Percentiles rank a stretch among this genome's conserved stretches.
These are phyloP conservation scores for Amitus sp. DNA, from an alignment of 2,888 invertebrate genomes.

Conservation along the genomic window DNA sequence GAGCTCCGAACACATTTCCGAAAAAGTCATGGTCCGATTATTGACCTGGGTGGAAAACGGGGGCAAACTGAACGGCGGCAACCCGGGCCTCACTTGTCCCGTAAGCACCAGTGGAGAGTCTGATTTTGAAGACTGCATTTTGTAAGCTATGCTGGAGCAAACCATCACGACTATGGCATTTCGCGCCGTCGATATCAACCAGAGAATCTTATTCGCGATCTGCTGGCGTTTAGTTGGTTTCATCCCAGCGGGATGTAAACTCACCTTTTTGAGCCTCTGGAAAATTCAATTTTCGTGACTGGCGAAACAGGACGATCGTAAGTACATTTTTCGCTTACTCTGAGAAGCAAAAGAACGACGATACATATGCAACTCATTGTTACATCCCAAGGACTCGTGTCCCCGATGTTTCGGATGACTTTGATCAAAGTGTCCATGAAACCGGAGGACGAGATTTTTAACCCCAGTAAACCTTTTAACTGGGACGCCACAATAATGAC, in stretches of 20 bases:
- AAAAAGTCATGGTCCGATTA: slow-evolving; percentile 71
- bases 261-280: slow-evolving; percentile 80
- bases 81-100: slow-evolving; percentile 78
- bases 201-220: slow-evolving; percentile 71
- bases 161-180: slow-evolving; percentile 85
- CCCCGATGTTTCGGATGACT: slow-evolving; percentile 75
- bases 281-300: slow-evolving; percentile 41
- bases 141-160: slow-evolving; percentile 76
- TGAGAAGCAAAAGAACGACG: slow-evolving; percentile 75
- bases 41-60: slow-evolving; percentile 75
- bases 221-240: slow-evolving; percentile 64
- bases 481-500: slow-evolving; percentile 90
- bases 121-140: slow-evolving; percentile 67
- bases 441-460: slow-evolving; percentile 77
- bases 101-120: slow-evolving; percentile 78
- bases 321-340: slow-evolving; percentile 75
- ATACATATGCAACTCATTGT: slow-evolving; percentile 80
- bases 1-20: slow-evolving; percentile 80
- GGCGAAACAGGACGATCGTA: too few species aligned
- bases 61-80: slow-evolving; percentile 76
- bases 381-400: slow-evolving; percentile 77
- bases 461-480: slow-evolving; percentile 78
- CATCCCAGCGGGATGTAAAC: slow-evolving; percentile 62
- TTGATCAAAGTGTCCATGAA: slow-evolving; percentile 80
- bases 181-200: slow-evolving; percentile 83